Base-by-base conservation (phyloP, 2,888 invertebrate species). In the Embidobia sp. region DNA sequence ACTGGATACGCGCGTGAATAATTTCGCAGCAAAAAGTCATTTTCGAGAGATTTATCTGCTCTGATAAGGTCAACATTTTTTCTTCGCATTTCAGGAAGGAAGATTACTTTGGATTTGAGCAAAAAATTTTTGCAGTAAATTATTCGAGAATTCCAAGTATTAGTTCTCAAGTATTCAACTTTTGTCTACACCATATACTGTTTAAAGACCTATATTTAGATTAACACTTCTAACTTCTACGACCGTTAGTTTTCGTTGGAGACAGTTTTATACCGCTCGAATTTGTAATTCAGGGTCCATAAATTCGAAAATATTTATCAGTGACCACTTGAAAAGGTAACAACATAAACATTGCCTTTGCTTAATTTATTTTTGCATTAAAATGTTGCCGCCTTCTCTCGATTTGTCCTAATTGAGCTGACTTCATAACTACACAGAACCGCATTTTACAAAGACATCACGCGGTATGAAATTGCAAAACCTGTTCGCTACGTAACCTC, bases 1-100 rank as follows among this genome's bases (percentile, higher is more conserved):
- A 75, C 75, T 75, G 67, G 61, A 67, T 67, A 75, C 67, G 61
- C 75, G 66, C 75, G 75, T 75, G 61, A 75, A 75, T 67, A 67
- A 75, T 75, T 75, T 48, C 55, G 35, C 46, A 29, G 61, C 40
- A 61, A 67, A 75, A 67, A 53, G 67, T 53, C 29, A 63, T 67
- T 61, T 75, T 75, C 40, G 53, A 44, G 46, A 55, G 74, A 74
- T 74, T 74, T 74, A 74, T 74, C 57, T 66, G 16, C 18, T 19
- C 42, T 46, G 74, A 74, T 67, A 74, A 74, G 74, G 59, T 66
- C 57, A 49, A 29, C 57, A 35, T 72, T 29, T 46, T 64, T 72
- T 6, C 27, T 37, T 63, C 48, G 29, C 53, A 48, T 53, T 61
- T 49, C 61, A 51, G n/a, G 10, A 33, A 10, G 10, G 31, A n/a